phyloP scores from a whole-genome alignment of 2,797 vertebrate genomes.

The Astyanax mexicanus region DNA sequence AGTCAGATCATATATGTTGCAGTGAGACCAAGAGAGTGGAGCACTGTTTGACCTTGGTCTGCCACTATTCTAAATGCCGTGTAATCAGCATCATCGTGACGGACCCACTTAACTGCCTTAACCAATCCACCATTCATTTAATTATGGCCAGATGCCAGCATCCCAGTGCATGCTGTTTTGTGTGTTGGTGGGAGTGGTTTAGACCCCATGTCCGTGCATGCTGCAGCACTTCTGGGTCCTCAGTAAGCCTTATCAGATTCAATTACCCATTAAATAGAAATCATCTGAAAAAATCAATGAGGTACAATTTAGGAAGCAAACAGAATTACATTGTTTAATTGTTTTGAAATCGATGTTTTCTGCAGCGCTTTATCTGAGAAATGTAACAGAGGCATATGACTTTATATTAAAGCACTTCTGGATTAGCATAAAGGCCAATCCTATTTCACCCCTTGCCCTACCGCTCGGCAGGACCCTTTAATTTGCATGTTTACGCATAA shows the following conservation, averaged over 20 bases:
- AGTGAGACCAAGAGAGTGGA: background rate
- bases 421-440: too few relatives aligned
- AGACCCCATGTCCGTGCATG: constrained; percentile 15
- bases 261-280: constrained; percentile 21
- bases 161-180: constrained; percentile 1
- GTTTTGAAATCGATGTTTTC: constrained; percentile 6
- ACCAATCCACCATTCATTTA: constrained; percentile 47
- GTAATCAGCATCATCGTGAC: constrained; percentile 20
- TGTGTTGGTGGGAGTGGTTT: background rate
- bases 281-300: constrained; percentile 13
- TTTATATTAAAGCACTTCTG: background rate
- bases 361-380: background rate
- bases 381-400: background rate
- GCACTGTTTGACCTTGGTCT: constrained; percentile 17
- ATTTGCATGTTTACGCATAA: too few relatives aligned
- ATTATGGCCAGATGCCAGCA: constrained; percentile 45
- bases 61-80: constrained; percentile 5
- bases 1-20: background rate
- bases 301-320: constrained; percentile 23
- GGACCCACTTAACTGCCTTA: constrained; percentile 26
- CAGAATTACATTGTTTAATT: constrained; percentile 14
- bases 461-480: too few relatives aligned
- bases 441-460: too few relatives aligned
- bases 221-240: constrained; percentile 10
- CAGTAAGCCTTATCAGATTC: constrained; percentile 15